A percentile compares a stretch with the other conserved stretches of the same genome.
These are phyloP conservation scores for Pteruthius melanotis DNA, from an alignment of 2,113 vertebrate species.

Conservation along the genomic window DNA sequence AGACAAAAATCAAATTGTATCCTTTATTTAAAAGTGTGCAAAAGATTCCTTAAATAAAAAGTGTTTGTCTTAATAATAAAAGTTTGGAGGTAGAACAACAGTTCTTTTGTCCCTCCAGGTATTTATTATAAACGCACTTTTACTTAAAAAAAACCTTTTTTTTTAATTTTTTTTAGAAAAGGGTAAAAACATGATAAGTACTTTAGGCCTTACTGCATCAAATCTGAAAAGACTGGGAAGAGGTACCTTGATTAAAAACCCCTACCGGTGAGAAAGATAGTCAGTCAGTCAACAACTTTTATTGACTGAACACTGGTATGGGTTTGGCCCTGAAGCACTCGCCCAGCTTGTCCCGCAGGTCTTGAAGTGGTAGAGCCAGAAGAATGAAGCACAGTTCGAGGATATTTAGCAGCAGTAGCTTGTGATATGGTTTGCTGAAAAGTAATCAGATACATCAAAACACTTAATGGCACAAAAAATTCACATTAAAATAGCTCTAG, in stretches of 20 bases:
- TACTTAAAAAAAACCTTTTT: background rate
- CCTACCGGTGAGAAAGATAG: background rate
- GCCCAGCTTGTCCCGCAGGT: slow-evolving; percentile 70
- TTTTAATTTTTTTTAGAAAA: background rate
- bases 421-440: slow-evolving; percentile 91
- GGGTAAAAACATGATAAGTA: slow-evolving; percentile 52
- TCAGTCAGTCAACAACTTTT: slow-evolving; percentile 88
- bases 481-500: background rate
- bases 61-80: slow-evolving; percentile 50
- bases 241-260: background rate
- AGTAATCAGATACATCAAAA: slow-evolving; percentile 7
- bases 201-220: background rate
- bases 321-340: slow-evolving; percentile 58
- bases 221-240: background rate
- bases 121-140: slow-evolving; percentile 14
- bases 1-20: background rate
- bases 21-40: slow-evolving; percentile 66
- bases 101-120: background rate
- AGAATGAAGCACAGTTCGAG: slow-evolving; percentile 77
- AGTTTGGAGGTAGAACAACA: slow-evolving; percentile 50
- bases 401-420: slow-evolving; percentile 87
- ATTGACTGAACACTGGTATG: slow-evolving; percentile 80
- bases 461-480: background rate
- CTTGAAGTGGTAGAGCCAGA: slow-evolving; percentile 55
- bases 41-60: slow-evolving; percentile 67